Conservation (phyloP, 2,113 vertebrate genomes). For the Planiliza haematocheilus region DNA sequence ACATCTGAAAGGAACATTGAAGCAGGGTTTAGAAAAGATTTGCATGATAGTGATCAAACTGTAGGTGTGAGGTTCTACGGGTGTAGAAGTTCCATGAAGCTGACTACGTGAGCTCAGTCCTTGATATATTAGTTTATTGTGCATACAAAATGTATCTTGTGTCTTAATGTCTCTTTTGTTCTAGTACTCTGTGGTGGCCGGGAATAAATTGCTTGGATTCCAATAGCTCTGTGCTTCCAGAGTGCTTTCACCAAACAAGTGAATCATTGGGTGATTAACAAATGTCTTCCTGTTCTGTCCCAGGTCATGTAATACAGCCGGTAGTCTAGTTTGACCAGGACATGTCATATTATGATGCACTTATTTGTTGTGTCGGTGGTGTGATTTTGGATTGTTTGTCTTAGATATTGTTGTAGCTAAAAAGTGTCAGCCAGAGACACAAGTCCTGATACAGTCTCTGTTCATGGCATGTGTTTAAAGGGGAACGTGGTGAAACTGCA, state of each 20-base stretch:
- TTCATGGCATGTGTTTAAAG: not conserved
- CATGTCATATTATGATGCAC: not conserved
- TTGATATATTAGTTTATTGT: not conserved
- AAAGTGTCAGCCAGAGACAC: not conserved
- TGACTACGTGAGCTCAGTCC: not conserved
- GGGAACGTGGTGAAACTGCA: slow-evolving; percentile 72
- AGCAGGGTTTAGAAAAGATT: not conserved
- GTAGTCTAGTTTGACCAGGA: not conserved
- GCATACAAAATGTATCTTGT: no score
- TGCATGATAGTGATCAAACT: slow-evolving; percentile 20
- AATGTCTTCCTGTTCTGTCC: not conserved
- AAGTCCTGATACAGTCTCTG: slow-evolving; percentile 30
- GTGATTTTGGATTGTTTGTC: slow-evolving; percentile 1
- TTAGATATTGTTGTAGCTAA: not conserved
- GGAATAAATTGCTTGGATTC: not conserved
- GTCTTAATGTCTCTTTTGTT: not conserved
- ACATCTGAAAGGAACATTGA: not conserved
- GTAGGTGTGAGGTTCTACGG: slow-evolving; percentile 10
- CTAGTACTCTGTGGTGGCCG: not conserved
- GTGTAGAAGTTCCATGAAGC: not conserved
- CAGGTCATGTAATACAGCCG: no score
- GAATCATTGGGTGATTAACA: no score
- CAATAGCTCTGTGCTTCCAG: not conserved
- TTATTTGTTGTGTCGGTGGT: not conserved
- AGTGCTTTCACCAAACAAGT: slow-evolving; percentile 5